Evolutionary conservation across 2,797 vertebrate species (phyloP).

Genomic region (Melanogrammus aeglefinus): DNA sequence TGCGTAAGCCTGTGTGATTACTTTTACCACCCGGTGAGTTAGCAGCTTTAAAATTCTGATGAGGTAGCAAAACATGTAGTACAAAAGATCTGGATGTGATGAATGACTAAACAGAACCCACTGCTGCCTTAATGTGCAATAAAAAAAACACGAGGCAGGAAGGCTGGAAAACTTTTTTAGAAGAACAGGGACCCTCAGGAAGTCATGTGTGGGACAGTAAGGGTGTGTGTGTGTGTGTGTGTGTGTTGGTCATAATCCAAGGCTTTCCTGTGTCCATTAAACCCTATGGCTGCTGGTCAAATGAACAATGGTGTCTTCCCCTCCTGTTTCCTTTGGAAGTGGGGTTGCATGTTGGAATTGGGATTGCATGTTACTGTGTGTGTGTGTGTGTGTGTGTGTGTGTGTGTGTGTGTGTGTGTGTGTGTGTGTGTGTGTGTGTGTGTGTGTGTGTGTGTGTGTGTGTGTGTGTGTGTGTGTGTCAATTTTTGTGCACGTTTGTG

Average conservation of each 20-base stretch:
- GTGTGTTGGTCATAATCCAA: conserved; percentile 65
- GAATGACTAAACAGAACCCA: not conserved
- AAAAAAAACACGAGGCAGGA: conserved; percentile 37
- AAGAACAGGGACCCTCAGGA: conserved; percentile 46
- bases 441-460: conserved; percentile 3
- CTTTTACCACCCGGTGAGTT: conserved; percentile 15
- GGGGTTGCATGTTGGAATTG: conserved; percentile 24
- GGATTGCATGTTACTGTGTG: not conserved
- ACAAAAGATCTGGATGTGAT: conserved; percentile 23
- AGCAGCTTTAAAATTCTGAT: conserved; percentile 36
- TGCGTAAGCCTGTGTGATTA: not conserved
- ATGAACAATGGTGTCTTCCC: conserved; percentile 75
- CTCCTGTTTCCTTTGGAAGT: conserved; percentile 60
- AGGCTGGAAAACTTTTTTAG: conserved; percentile 14
- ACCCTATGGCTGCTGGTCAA: conserved; percentile 52
- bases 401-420: conserved; percentile 26
- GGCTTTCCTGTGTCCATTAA: conserved; percentile 68
- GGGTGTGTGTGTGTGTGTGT: conserved; percentile 21
- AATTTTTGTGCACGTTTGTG: conserved; percentile 22
- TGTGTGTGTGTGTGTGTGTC: conserved; percentile 22
- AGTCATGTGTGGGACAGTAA: conserved; percentile 19
- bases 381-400: conserved; percentile 18
- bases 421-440: conserved; percentile 16
- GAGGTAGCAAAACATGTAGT: conserved; percentile 40
- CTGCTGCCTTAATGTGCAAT: conserved; percentile 14